A percentile compares a stretch with the other conserved stretches of the same genome.
Conservation (phyloP, 2,113 vertebrate genomes). For the Eleginops maclovinus region DNA sequence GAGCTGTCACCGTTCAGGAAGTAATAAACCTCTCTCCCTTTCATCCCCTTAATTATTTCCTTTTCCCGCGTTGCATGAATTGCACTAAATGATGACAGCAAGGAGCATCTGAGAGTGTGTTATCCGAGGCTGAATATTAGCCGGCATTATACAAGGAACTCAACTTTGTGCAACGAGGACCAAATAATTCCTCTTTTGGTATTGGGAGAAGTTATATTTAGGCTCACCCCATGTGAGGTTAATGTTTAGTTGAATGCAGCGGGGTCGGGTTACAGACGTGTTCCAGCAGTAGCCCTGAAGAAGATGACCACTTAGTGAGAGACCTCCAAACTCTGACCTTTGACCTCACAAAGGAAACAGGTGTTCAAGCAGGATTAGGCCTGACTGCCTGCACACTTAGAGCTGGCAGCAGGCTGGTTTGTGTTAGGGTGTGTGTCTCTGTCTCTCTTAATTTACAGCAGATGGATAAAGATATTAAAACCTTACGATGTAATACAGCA, state of each 20-base stretch:
- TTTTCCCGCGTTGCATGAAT: conserved; percentile 44
- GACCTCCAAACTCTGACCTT: conserved; percentile 53
- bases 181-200: neutral
- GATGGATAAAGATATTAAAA: neutral
- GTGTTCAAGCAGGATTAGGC: conserved; percentile 62
- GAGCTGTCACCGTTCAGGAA: conserved; percentile 67
- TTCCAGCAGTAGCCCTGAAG: conserved; percentile 48
- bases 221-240: conserved; percentile 32
- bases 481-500: neutral
- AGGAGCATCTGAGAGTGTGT: conserved; percentile 16
- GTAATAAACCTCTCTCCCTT: conserved; percentile 72
- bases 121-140: conserved; percentile 15
- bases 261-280: conserved; percentile 56
- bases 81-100: conserved; percentile 47
- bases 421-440: neutral
- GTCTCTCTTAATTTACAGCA: conserved; percentile 15
- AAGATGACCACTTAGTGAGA: conserved; percentile 60
- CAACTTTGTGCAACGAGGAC: neutral
- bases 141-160: neutral
- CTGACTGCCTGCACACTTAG: conserved; percentile 19
- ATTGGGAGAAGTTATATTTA: conserved; percentile 16
- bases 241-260: conserved; percentile 5
- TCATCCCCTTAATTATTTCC: conserved; percentile 66
- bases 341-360: conserved; percentile 70
- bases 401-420: conserved; percentile 25